Conservation (phyloP, 2,888 invertebrate genomes). For the Chaitophorus viminalis region DNA sequence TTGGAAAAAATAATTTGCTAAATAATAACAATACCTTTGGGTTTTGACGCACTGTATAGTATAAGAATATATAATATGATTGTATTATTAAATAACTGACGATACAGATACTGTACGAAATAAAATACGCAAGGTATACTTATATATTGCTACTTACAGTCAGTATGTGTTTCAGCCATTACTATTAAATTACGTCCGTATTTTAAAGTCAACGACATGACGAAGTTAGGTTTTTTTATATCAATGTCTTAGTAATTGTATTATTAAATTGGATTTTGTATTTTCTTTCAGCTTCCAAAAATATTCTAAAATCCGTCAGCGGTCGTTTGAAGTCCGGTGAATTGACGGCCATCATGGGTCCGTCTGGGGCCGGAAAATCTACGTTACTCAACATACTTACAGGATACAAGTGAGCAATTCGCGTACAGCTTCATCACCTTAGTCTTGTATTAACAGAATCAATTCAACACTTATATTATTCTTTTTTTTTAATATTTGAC, state of each 20-base stretch:
- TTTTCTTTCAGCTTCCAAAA: constrained; percentile 79
- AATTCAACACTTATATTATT: not conserved
- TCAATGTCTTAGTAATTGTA: not conserved
- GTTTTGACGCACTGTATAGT: not conserved
- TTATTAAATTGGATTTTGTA: not conserved
- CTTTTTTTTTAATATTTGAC: not conserved
- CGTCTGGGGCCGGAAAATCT: constrained; percentile 94
- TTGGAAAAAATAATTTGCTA: not conserved
- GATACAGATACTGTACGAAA: too few relatives aligned
- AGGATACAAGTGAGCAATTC: constrained; percentile 86
- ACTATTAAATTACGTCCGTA: too few relatives aligned
- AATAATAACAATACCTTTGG: not conserved
- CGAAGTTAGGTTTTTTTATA: too few relatives aligned
- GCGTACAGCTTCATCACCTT: not conserved
- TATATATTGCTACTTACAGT: too few relatives aligned
- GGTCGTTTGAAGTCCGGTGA: constrained; percentile 89
- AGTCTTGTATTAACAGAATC: not conserved
- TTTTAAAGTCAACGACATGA: too few relatives aligned
- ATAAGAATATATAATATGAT: too few relatives aligned
- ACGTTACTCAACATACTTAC: constrained; percentile 93
- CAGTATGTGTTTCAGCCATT: too few relatives aligned
- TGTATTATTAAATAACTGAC: too few relatives aligned
- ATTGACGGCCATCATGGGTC: constrained; percentile 96
- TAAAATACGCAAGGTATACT: too few relatives aligned
- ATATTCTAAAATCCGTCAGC: constrained; percentile 88